Evolutionary conservation across 2,113 vertebrate species (phyloP), one percentile per base, ranked within the genome.

Genomic region (Coreoperca whiteheadi): DNA sequence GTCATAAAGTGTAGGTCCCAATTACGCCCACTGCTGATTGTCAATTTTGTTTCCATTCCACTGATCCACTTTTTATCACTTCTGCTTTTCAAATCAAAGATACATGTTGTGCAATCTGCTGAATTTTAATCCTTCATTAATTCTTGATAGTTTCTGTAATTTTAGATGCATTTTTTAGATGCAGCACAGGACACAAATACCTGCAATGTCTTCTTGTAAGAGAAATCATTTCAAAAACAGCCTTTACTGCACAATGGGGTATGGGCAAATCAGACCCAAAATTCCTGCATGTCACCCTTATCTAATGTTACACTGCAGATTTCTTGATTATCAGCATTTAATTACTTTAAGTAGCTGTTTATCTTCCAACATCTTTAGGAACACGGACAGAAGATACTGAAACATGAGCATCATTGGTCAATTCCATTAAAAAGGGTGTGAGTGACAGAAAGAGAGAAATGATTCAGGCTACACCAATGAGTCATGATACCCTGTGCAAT

Each of bases 331-430:
- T 78, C 63, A 80, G 51, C 23, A 63, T 90, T 90, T 92, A 43
- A 93, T 94, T 93, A 92, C 59, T 87, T 93, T 85, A 92, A 91
- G 84, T 85, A 87, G 87, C 80, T 75, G 70, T 84, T 87, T 76
- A 81, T 90, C 88, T 70, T 82, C 63, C n/a, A 86, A 78, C 71
- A 86, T 86, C 72, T n/a, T n/a, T 56, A 77, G 23, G 74, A 61
- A 53, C 41, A 67, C 80, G 82, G 79, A 85, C 53, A 83, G 71
- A 70, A 85, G 71, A 89, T 78, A 79, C 76, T 84, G 88, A 93
- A 92, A 93, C 54, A n/a, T 39, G 81, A 93, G 84, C 73, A 9
- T 75, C 59, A 73, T 25, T 48, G 34, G 77, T 87, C 18, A 74
- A 87, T 87, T 82, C 61, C 1, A 85, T 91, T 90, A 90, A 86